A percentile compares a stretch with the other conserved stretches of the same genome.
Conservation (phyloP, 1,140 invertebrate genomes). For the Drosophila orena region DNA sequence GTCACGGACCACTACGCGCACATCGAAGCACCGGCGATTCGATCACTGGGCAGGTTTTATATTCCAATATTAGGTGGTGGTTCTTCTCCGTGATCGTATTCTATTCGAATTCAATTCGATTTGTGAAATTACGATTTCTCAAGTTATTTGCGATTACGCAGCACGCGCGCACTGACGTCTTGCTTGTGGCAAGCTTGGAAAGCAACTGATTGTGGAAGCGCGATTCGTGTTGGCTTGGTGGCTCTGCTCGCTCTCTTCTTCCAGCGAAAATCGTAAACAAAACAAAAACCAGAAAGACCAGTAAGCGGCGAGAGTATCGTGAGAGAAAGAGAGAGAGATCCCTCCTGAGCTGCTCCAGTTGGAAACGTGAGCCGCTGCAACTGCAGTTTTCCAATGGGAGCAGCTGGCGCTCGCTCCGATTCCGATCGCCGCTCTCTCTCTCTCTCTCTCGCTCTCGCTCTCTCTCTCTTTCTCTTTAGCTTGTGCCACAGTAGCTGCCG, state of each 20-base stretch:
- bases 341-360: constrained; percentile 64
- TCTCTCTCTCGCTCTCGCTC: constrained; percentile 8
- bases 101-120: too few species aligned
- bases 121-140: too few species aligned
- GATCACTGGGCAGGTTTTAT: constrained; percentile 17
- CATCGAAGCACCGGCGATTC: constrained; percentile 56
- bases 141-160: background rate
- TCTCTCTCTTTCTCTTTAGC: constrained; percentile 52
- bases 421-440: background rate
- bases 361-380: constrained; percentile 61
- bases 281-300: constrained; percentile 72
- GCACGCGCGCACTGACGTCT: constrained; percentile 68
- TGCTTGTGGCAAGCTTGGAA: constrained; percentile 63
- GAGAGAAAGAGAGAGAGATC: constrained; percentile 14
- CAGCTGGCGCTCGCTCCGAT: constrained; percentile 20
- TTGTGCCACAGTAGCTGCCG: constrained; percentile 80
- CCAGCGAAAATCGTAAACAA: constrained; percentile 73
- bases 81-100: background rate
- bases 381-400: constrained; percentile 80
- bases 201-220: constrained; percentile 48
- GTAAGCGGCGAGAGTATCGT: background rate
- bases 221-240: constrained; percentile 14
- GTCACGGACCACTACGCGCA: constrained; percentile 58
- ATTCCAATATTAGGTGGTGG: background rate
- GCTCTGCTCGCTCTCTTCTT: constrained; percentile 27